These are phyloP conservation scores for Tanytarsus gracilentus DNA, from an alignment of 2,888 invertebrate species.

Conservation along the genomic window DNA sequence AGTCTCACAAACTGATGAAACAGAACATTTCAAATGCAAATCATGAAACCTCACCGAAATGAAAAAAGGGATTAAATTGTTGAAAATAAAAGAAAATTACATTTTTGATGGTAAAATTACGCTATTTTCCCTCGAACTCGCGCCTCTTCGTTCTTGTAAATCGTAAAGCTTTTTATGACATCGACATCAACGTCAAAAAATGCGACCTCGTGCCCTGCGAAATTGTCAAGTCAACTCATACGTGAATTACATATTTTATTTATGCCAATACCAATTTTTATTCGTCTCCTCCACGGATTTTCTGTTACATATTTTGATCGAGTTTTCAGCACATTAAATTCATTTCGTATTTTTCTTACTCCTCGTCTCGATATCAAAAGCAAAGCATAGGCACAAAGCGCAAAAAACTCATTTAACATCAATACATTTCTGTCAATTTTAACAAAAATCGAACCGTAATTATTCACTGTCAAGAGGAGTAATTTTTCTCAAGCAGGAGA, in stretches of 20 bases:
- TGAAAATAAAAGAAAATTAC: constrained; percentile 21
- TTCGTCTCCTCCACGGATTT: background rate
- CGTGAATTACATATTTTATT: constrained; percentile 23
- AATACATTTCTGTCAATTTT: constrained; percentile 27
- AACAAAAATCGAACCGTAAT: constrained; percentile 28
- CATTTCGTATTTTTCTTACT: constrained; percentile 23
- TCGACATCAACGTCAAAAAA: no score
- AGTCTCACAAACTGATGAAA: background rate
- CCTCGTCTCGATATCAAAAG: constrained; percentile 11
- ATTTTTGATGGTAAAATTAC: constrained; percentile 20
- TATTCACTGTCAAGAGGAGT: constrained; percentile 26
- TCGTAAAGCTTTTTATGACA: no score
- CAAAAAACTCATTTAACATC: constrained; percentile 26
- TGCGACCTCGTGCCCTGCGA: no score
- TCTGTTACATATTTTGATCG: constrained; percentile 20
- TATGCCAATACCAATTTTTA: constrained; percentile 18
- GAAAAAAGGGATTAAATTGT: constrained; percentile 17
- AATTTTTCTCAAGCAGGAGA: constrained; percentile 20
- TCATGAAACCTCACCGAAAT: background rate
- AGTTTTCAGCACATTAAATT: constrained; percentile 27
- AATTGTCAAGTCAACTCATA: constrained; percentile 23
- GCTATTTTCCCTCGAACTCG: no score
- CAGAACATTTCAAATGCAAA: background rate
- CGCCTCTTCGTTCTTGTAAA: no score
- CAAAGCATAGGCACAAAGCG: constrained; percentile 8